phyloP scores from a whole-genome alignment of 2,113 vertebrate species.

The Peromyscus maniculatus region DNA sequence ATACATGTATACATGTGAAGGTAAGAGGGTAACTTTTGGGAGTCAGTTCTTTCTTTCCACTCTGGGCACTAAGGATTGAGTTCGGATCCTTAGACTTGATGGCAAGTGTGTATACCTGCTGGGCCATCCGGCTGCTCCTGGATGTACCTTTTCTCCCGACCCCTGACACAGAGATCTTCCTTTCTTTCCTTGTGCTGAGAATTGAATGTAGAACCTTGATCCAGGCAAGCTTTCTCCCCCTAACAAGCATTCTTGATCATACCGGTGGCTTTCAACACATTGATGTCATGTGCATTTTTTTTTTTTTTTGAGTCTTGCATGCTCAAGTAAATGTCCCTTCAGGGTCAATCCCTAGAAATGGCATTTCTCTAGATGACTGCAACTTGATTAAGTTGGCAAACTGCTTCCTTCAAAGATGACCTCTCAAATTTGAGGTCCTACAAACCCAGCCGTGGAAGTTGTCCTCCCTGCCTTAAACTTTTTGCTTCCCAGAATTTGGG shows the following conservation, averaged over 20 bases:
- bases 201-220: not conserved
- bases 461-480: not conserved
- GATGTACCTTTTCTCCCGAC: not conserved
- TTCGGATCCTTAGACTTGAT: not conserved
- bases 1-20: too few species aligned
- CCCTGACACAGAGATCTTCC: too few species aligned
- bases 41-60: not conserved
- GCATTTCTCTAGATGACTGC: not conserved
- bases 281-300: not conserved
- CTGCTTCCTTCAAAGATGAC: not conserved
- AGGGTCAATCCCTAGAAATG: constrained; percentile 12
- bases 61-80: not conserved
- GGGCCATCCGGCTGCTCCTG: not conserved
- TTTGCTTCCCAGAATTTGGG: not conserved
- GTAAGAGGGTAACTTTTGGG: not conserved
- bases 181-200: not conserved
- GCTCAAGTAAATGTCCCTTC: not conserved
- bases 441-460: not conserved
- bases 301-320: not conserved
- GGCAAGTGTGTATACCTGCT: not conserved
- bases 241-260: not conserved
- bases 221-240: not conserved
- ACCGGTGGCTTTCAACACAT: not conserved
- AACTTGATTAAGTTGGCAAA: not conserved
- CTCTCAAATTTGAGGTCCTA: constrained; percentile 21